Evolutionary conservation across 2,888 invertebrate species (phyloP).

Genomic region (Drosophila histrio): DNA sequence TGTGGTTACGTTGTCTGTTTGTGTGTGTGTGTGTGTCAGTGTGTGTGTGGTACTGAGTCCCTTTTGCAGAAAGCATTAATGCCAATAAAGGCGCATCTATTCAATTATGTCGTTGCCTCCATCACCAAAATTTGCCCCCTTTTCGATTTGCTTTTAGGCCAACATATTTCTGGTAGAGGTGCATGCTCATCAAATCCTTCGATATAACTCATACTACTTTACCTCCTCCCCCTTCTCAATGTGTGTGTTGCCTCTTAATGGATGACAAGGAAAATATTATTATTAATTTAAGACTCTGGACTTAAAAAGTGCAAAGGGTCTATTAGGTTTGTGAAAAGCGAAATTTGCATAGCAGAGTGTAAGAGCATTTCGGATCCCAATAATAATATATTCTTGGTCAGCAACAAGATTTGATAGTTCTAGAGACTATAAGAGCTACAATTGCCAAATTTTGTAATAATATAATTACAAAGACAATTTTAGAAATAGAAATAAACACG

Average conservation of each 20-base stretch:
- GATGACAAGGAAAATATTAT: slow-evolving; percentile 64
- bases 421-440: no score
- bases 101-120: slow-evolving; percentile 66
- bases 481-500: no score
- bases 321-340: not conserved
- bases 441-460: no score
- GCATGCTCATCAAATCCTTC: slow-evolving; percentile 29
- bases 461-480: no score
- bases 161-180: slow-evolving; percentile 18
- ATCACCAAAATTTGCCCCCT: not conserved
- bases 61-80: slow-evolving; percentile 59
- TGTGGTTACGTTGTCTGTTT: slow-evolving; percentile 63
- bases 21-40: not conserved
- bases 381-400: no score
- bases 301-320: not conserved
- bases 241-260: slow-evolving; percentile 59
- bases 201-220: not conserved
- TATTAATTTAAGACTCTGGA: not conserved
- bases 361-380: no score
- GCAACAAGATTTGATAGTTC: no score
- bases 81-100: slow-evolving; percentile 72
- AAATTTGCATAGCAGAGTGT: no score
- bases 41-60: slow-evolving; percentile 21
- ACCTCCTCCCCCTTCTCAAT: not conserved
- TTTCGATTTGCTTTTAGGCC: slow-evolving; percentile 32